Base-by-base conservation (phyloP, 2,888 invertebrate species). In the Troglohyphantes excavatus region DNA sequence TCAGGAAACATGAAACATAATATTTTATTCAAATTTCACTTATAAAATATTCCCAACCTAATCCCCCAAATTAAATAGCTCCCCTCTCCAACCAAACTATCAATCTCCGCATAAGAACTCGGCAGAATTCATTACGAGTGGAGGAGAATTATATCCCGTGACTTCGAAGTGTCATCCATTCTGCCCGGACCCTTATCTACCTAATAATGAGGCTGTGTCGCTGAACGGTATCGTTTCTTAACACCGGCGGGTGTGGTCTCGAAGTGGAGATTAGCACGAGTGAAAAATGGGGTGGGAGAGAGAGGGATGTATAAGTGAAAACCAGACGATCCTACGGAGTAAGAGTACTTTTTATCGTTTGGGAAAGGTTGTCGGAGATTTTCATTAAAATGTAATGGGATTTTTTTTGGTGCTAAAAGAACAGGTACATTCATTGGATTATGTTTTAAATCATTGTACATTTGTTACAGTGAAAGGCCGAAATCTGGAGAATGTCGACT, bases 241-340 rank as follows among this genome's bases (percentile, higher is more conserved):
- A 81, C 68, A 68, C 81, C 33, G 53, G 17, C 29, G 81, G 81
- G 81, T 81, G 81, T 81, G 81, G 81, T 33, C 81, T 19, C 27
- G 29, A 29, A 29, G 29, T 29, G 29, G 29, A 53, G 81, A 81
- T 81, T 81, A 81, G 21, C 68, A 53, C 27, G 46, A 53, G 67
- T 78, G 81, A 81, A 81, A 81, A 68, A 81, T 81, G 81, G 27
- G 70, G 33, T 9, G 43, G n/a, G 23, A n/a, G n/a, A n/a, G 21
- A n/a, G 21, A 21, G 19, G 21, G 43, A 21, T n/a, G 23, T 61
- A 39, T 78, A 78, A 78, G 78, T 78, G 78, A 78, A 78, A 78
- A 61, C 63, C 43, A n/a, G 26, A 43, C 65, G 78, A 78, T 63
- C 39, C 65, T 39, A 11, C 13, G 1, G 0, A 11, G 13, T 39